phyloP scores from a whole-genome alignment of 2,113 vertebrate species.

The Lepidiolamprologus cunningtoni region DNA sequence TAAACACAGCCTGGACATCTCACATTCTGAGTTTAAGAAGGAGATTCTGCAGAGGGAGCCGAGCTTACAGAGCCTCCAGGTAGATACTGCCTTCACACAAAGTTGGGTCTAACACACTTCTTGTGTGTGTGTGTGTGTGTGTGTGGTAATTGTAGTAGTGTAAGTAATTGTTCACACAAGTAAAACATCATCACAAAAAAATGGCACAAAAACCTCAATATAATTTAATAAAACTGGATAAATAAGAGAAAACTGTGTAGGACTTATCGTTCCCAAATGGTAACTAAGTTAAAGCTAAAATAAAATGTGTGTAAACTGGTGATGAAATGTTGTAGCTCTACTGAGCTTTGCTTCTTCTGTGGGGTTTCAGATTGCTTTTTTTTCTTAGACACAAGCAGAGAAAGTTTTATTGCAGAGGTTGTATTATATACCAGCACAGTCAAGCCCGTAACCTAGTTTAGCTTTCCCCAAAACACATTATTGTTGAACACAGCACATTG shows the following conservation, averaged over 20 bases:
- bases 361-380: neutral
- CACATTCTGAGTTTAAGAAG: slow-evolving; percentile 89
- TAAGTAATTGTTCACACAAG: neutral
- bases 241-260: neutral
- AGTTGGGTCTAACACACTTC: neutral
- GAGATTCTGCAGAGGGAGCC: slow-evolving; percentile 85
- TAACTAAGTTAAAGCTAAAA: neutral
- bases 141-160: too few species aligned
- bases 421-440: neutral
- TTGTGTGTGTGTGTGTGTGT: neutral
- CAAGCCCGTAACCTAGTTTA: neutral
- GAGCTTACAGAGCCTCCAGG: slow-evolving; percentile 81
- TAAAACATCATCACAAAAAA: neutral
- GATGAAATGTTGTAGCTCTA: neutral
- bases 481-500: neutral
- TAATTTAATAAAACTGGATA: neutral
- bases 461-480: neutral
- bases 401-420: neutral
- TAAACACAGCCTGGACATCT: slow-evolving; percentile 89
- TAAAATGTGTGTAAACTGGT: neutral
- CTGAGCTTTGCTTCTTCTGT: neutral
- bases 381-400: neutral
- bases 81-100: neutral
- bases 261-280: neutral
- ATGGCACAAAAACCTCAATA: neutral